phyloP scores from a whole-genome alignment of 2,797 vertebrate species.

The Xiphorhynchus erythropygius region DNA sequence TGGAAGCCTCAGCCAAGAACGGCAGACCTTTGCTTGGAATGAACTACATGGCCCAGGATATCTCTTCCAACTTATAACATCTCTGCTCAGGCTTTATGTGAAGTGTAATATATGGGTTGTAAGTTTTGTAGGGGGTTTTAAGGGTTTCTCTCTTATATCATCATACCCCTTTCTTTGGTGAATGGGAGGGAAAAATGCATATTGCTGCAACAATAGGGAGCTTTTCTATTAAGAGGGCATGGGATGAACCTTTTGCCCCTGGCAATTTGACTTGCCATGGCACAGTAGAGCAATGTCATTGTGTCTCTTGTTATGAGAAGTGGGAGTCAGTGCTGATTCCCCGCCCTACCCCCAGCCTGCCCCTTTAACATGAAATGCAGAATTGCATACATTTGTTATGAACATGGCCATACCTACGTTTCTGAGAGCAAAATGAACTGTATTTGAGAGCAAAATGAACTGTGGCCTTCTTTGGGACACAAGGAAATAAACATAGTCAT shows the following conservation, averaged over 20 bases:
- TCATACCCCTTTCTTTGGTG: not conserved
- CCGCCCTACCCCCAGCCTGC: accelerated
- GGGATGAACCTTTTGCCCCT: not conserved
- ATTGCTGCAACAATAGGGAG: not conserved
- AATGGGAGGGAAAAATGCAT: accelerated
- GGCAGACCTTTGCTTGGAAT: conserved; percentile 21
- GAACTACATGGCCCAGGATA: not conserved
- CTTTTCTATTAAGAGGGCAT: not conserved
- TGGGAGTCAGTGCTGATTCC: not conserved
- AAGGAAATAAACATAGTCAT: conserved; percentile 60
- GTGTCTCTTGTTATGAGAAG: not conserved
- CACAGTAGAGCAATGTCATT: not conserved
- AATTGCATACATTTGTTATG: not conserved
- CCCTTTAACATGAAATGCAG: not conserved
- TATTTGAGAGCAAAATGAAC: conserved; percentile 37
- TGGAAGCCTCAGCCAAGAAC: not conserved
- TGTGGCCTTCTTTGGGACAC: conserved; percentile 34
- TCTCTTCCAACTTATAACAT: not conserved
- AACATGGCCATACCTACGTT: accelerated
- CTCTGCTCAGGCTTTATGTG: not conserved
- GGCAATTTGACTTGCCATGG: not conserved
- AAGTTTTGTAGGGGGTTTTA: not conserved
- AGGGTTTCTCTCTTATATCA: not conserved
- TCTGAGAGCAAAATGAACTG: conserved; percentile 31
- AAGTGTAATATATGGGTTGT: not conserved